These are phyloP conservation scores for Vultur gryphus DNA, from an alignment of 2,797 vertebrate genomes.

Conservation along the genomic window DNA sequence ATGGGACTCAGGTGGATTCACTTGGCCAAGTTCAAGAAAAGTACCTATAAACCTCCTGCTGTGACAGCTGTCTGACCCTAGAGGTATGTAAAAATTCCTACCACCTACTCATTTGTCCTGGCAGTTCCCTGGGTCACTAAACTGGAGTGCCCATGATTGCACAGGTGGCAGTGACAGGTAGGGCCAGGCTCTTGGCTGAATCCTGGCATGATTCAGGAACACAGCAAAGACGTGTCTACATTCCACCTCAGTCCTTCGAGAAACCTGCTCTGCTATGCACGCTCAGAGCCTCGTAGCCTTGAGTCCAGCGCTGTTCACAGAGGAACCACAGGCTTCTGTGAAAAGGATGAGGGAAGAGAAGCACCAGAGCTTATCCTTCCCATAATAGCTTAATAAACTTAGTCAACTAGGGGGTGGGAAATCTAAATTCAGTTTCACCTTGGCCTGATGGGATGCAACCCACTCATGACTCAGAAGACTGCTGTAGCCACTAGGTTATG, in stretches of 20 bases:
- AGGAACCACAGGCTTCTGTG: background rate
- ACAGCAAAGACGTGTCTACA: background rate
- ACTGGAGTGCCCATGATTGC: background rate
- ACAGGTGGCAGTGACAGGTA: background rate
- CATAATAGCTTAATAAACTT: background rate
- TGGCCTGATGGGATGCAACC: background rate
- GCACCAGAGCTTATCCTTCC: background rate
- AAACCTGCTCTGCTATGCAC: background rate
- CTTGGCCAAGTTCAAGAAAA: background rate
- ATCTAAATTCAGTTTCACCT: background rate
- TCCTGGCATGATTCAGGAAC: background rate
- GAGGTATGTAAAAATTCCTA: background rate
- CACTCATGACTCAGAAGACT: background rate
- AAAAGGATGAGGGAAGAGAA: background rate
- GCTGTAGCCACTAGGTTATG: background rate
- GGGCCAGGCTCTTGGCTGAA: background rate
- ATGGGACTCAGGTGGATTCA: background rate
- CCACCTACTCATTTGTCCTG: background rate
- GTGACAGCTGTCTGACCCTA: background rate
- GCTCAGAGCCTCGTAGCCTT: fast-evolving
- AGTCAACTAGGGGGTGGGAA: background rate
- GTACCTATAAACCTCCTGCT: background rate
- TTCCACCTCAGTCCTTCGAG: background rate
- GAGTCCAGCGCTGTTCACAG: background rate
- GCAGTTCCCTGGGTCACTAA: background rate